A percentile compares a stretch with the other conserved stretches of the same genome.
phyloP scores from a whole-genome alignment of 2,888 invertebrate species.

The Ophioninae sp. region DNA sequence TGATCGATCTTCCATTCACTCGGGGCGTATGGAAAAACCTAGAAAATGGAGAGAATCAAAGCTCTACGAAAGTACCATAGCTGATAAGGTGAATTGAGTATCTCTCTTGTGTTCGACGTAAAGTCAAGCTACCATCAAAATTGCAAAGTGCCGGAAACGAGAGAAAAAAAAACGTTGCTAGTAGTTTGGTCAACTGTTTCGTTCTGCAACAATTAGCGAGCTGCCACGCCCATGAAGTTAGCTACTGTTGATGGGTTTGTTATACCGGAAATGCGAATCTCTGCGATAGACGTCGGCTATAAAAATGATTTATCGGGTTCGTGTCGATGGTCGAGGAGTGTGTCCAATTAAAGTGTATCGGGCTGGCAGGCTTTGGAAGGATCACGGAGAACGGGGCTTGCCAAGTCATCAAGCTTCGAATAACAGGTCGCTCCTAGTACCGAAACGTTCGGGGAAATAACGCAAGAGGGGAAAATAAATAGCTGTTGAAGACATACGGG shows the following conservation, averaged over 20 bases:
- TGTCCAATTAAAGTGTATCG: constrained; percentile 56
- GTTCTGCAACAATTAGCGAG: background rate
- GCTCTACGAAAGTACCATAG: background rate
- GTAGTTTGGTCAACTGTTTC: background rate
- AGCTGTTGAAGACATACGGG: constrained; percentile 42
- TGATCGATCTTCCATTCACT: background rate
- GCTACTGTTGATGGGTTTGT: background rate
- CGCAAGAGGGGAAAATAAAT: constrained; percentile 58
- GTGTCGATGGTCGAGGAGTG: constrained; percentile 41
- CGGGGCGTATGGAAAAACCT: background rate
- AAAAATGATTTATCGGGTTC: constrained; percentile 48
- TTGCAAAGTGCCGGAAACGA: background rate
- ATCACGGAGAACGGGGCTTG: constrained; percentile 52
- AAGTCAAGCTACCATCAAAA: background rate
- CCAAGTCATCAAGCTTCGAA: constrained; percentile 59
- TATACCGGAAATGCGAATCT: constrained; percentile 13
- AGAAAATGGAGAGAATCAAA: background rate
- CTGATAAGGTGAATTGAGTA: background rate
- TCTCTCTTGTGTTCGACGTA: background rate
- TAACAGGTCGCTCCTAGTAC: constrained; percentile 50
- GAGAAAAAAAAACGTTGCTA: background rate
- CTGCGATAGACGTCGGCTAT: constrained; percentile 16
- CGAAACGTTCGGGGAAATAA: constrained; percentile 57
- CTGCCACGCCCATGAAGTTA: background rate
- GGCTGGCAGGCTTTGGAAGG: constrained; percentile 24